Conservation (phyloP, 2,797 vertebrate species). For the Gallirallus australis region DNA sequence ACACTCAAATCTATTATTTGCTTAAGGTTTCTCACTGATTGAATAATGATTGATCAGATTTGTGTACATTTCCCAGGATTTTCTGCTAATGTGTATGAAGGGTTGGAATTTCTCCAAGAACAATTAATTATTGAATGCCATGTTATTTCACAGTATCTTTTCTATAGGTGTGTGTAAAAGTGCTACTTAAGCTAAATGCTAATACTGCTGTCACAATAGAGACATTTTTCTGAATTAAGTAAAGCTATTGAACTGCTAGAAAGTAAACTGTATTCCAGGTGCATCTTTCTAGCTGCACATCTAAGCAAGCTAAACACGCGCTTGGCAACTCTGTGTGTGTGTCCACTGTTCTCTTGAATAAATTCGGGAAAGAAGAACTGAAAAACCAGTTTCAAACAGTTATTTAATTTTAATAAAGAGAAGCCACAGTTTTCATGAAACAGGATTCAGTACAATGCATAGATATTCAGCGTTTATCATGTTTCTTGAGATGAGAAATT, state of each 20-base stretch:
- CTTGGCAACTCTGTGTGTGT: not conserved
- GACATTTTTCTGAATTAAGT: not conserved
- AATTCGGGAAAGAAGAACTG: not conserved
- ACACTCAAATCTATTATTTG: not conserved
- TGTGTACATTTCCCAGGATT: not conserved
- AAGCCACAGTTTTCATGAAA: constrained; percentile 30
- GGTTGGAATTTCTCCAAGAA: not conserved
- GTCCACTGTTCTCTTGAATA: not conserved
- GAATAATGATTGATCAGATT: not conserved
- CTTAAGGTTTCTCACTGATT: not conserved
- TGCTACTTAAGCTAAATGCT: not conserved
- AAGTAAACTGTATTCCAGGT: not conserved
- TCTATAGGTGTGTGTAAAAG: not conserved
- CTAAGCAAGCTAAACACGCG: not conserved
- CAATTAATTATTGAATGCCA: not conserved
- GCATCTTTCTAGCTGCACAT: not conserved
- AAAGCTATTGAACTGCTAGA: not conserved
- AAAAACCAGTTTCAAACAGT: not conserved
- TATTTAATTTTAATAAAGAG: constrained; percentile 60
- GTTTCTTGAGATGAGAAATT: constrained; percentile 75
- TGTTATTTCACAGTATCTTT: not conserved
- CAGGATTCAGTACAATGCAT: constrained; percentile 27
- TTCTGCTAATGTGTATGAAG: not conserved
- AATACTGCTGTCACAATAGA: not conserved
- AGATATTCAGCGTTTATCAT: constrained; percentile 51